Evolutionary conservation across 2,888 invertebrate genomes (phyloP).

Genomic region (Cotesia congregata): DNA sequence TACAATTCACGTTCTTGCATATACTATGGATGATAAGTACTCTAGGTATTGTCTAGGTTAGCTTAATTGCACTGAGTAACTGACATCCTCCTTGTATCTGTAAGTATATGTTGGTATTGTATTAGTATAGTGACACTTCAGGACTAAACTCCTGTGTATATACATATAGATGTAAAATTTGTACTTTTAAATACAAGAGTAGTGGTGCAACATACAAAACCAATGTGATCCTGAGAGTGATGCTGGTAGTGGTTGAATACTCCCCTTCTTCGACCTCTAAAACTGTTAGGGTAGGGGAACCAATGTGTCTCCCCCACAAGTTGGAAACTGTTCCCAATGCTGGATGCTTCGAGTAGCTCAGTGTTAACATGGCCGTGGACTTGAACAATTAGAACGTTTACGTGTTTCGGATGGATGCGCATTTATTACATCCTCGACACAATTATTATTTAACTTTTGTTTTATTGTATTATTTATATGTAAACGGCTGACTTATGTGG

Average conservation of each 20-base stretch:
- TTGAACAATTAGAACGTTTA: conserved; percentile 21
- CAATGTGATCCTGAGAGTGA: background rate
- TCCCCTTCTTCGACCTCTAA: background rate
- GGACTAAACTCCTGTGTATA: background rate
- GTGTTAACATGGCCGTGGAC: conserved; percentile 50
- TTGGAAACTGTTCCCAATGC: conserved; percentile 23
- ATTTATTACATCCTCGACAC: conserved; percentile 38
- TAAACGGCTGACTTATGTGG: background rate
- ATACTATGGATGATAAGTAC: background rate
- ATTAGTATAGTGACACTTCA: background rate
- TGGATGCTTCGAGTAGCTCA: conserved; percentile 16
- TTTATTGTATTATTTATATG: background rate
- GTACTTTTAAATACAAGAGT: too few relatives aligned
- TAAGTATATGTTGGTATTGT: too few relatives aligned
- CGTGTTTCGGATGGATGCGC: conserved; percentile 46
- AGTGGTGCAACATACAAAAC: too few relatives aligned
- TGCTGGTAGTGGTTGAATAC: conserved; percentile 5
- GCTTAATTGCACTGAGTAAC: background rate
- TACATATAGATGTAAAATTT: too few relatives aligned
- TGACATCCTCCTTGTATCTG: background rate
- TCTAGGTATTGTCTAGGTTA: background rate
- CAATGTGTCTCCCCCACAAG: background rate
- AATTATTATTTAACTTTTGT: conserved; percentile 13
- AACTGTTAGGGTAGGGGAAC: background rate
- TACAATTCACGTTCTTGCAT: background rate